Evolutionary conservation across 2,888 invertebrate genomes (phyloP).

Genomic region (Abscondita cerata): DNA sequence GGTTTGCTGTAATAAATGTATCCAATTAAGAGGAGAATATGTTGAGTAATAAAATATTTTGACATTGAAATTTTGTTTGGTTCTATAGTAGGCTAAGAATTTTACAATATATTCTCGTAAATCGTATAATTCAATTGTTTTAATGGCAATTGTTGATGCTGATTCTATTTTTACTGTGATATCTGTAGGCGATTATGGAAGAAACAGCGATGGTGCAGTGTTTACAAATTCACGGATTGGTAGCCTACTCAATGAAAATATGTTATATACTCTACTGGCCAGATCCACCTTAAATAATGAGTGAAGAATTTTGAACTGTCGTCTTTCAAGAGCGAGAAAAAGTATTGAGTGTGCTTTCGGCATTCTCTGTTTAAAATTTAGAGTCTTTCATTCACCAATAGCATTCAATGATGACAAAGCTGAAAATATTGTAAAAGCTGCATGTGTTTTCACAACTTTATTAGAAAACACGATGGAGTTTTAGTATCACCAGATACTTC

Average conservation of each 20-base stretch:
- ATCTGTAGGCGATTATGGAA: no score
- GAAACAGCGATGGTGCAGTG: conserved; percentile 5
- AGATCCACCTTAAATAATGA: neutral
- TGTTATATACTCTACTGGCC: neutral
- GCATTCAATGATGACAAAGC: neutral
- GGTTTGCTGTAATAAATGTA: no score
- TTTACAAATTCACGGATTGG: neutral
- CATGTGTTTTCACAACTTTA: conserved; percentile 2
- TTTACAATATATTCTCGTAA: no score
- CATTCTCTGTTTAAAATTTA: neutral
- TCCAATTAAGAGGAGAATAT: no score
- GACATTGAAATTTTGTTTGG: no score
- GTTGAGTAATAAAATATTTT: no score
- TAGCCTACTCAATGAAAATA: neutral
- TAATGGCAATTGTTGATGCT: no score
- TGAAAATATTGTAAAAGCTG: neutral
- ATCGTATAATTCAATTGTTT: no score
- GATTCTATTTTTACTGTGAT: no score
- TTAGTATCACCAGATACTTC: neutral
- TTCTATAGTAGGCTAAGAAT: no score
- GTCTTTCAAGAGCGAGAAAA: neutral
- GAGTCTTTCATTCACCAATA: neutral
- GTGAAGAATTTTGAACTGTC: neutral
- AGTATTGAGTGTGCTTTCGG: neutral
- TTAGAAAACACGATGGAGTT: no score